Base-by-base conservation (phyloP, 2,888 invertebrate species). In the Ypsolopha scabrella region DNA sequence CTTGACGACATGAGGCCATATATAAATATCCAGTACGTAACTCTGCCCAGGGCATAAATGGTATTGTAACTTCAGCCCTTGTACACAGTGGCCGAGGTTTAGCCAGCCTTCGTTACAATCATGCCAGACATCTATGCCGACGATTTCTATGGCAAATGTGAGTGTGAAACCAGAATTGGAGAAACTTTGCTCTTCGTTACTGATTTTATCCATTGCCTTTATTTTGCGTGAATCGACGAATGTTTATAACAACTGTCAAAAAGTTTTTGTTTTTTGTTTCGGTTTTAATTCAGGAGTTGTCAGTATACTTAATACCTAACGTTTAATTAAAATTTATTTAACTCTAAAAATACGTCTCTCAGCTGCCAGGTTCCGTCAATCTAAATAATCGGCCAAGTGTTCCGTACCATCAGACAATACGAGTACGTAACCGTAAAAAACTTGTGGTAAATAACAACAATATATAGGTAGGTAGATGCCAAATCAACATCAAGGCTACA, bases 1-100 rank as follows among this genome's bases (percentile, higher is more conserved):
- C 79, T 85, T 83, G 35, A 72, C 78, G 48, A 63, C 67, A 56
- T 81, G 75, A 7, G 81, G 80, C 80, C 81, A 85, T 48, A 85
- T 72, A 36, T 72, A 55, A 39, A 85, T 59, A 54, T 83, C 80
- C 14, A 81, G 41, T 7, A 80, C 80, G 54, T 60, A 81, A 13
- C 11, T 60, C 45, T 73, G 69, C 2, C 77, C 80, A 10, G 73
- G 70, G 56, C 75, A 78, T 46, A 85, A 56, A 9, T 69, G 67
- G 53, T 83, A 85, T 33, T 77, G 73, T 43, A 85, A 54, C 56
- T 71, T 80, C 33, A 78, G 53, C 0, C 74, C 79, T 46, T 80
- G 72, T 2, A 54, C 48, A 54, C 64, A 71, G 0, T 68, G 59
- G 0, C 73, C 77, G 13, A 76, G 67, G 33, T 79, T 74, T 14